Percentiles rank a stretch among this genome's conserved stretches.
Evolutionary conservation across 2,113 vertebrate genomes (phyloP).

Genomic region (Amblyopsis rosae): DNA sequence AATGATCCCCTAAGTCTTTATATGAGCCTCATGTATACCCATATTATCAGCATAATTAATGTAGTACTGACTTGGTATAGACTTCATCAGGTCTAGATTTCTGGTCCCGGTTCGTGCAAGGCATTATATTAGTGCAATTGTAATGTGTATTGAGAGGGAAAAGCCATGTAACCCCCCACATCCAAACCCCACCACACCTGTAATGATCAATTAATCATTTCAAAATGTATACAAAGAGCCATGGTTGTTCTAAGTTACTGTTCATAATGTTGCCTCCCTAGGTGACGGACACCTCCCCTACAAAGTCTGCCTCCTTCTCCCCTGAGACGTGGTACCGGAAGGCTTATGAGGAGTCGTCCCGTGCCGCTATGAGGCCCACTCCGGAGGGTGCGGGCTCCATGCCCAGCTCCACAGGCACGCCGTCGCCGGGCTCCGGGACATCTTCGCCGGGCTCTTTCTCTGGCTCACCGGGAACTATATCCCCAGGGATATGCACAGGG

Average conservation of each 20-base stretch:
- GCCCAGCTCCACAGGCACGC: slow-evolving; percentile 90
- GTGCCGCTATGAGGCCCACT: slow-evolving; percentile 81
- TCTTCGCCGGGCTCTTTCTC: slow-evolving; percentile 93
- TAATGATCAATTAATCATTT: no score
- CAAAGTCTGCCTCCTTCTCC: slow-evolving; percentile 87
- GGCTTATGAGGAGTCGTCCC: slow-evolving; percentile 88
- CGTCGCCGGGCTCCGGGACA: slow-evolving; percentile 92
- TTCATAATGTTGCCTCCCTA: slow-evolving; percentile 45
- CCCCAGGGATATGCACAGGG: slow-evolving; percentile 90
- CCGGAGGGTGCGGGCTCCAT: slow-evolving; percentile 94
- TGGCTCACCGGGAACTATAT: slow-evolving; percentile 88
- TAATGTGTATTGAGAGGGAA: no score
- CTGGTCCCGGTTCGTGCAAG: no score
- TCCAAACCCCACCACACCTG: no score
- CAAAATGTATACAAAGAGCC: no score
- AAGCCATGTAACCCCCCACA: no score
- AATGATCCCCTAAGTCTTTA: no score
- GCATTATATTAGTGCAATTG: no score
- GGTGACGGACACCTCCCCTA: slow-evolving; percentile 89
- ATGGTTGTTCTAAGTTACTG: not conserved
- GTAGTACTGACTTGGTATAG: no score
- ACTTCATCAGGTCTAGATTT: no score
- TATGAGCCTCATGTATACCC: no score
- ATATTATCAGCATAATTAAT: no score
- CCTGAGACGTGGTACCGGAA: slow-evolving; percentile 95